These are phyloP conservation scores for Chromis chromis DNA, from an alignment of 2,797 vertebrate genomes.

Conservation along the genomic window DNA sequence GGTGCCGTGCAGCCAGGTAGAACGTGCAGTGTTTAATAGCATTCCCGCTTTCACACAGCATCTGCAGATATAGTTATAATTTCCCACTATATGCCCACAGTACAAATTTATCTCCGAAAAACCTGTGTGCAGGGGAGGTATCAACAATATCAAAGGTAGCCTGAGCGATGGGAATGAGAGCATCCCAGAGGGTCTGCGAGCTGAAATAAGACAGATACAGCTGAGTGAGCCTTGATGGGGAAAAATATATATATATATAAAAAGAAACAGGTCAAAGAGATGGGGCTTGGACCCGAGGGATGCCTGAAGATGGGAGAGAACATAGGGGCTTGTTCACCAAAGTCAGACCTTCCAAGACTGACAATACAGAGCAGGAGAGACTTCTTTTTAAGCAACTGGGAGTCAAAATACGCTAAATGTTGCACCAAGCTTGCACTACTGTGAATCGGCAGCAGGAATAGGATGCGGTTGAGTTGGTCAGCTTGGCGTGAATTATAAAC, in stretches of 20 bases:
- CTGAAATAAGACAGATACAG: slow-evolving; percentile 76
- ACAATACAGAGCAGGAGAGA: slow-evolving; percentile 33
- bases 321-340: slow-evolving; percentile 54
- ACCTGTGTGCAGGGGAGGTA: slow-evolving; percentile 55
- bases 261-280: slow-evolving; percentile 65
- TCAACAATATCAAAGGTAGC: slow-evolving; percentile 68
- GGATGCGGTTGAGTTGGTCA: neutral
- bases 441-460: neutral
- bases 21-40: slow-evolving; percentile 29
- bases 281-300: slow-evolving; percentile 64
- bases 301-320: slow-evolving; percentile 49
- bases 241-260: slow-evolving; percentile 47
- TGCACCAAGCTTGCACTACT: slow-evolving; percentile 7
- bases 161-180: slow-evolving; percentile 45
- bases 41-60: slow-evolving; percentile 16
- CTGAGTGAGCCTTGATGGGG: slow-evolving; percentile 72
- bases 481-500: neutral
- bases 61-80: slow-evolving; percentile 36
- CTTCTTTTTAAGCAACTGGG: slow-evolving; percentile 32
- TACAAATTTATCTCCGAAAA: slow-evolving; percentile 44
- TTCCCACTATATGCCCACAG: slow-evolving; percentile 2
- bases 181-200: slow-evolving; percentile 59
- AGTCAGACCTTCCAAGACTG: slow-evolving; percentile 44
- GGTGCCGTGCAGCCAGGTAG: slow-evolving; percentile 3
- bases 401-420: slow-evolving; percentile 24